Base-by-base conservation (phyloP, 2,113 vertebrate species). In the Symphodus melops region DNA sequence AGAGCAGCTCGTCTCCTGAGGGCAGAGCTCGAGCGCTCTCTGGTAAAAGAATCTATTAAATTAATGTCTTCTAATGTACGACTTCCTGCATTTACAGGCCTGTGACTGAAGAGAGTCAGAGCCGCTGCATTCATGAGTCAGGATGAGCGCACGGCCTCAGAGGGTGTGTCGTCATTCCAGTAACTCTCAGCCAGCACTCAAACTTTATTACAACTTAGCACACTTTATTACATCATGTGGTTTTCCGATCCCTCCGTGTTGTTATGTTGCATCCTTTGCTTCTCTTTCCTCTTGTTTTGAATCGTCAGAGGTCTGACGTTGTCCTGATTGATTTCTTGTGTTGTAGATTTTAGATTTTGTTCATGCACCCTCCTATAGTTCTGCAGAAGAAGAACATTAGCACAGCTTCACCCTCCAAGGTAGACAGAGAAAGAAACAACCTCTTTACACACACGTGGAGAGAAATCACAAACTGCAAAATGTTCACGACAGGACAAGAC, bases 11-110 rank as follows among this genome's bases (percentile, higher is more conserved):
- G 13, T 46, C 48, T 2, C n/a, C 37, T 1, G 58, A 58, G 60
- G 52, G 25, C 23, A 1, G 5, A 33, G 51, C 52, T 56, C 41
- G 37, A 78, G 60, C 13, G 37, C 48, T 51, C 68, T 66, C 61
- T 52, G 76, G 37, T 72, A 41, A 72, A 72, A 39, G 67, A 17
- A 79, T 79, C 76, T 67, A 72, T 72, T 59, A 70, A 75, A 65
- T 65, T 13, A 75, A 65, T 25, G 65, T 1, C 5, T 10, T 33
- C 66, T 81, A 36, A 81, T 69, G 65, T 25, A 5, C n/a, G 1
- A 46, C 72, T 84, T 80, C 82, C 82, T 84, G 81, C 64, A 11
- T 68, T 72, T 41, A 79, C 61, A 68, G 72, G 67, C 56, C 69
- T 59, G 59, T 39, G 60, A 56, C 60, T 66, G 75, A 64, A 20